Base-by-base conservation (phyloP, 2,797 vertebrate genomes). In the Enteromius argenteus region DNA sequence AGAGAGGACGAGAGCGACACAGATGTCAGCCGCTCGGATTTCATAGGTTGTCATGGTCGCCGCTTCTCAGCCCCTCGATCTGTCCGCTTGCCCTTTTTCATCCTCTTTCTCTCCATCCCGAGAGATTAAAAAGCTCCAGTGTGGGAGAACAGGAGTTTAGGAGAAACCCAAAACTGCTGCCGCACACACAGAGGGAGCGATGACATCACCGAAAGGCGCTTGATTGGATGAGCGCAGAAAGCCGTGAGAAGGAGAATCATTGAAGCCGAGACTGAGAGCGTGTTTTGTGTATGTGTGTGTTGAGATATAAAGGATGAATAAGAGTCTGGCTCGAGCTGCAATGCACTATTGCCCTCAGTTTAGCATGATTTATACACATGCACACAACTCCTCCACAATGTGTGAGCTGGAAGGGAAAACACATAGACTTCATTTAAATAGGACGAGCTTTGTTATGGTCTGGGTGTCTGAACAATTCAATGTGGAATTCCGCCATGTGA, bases 1-100 rank as follows among this genome's bases (percentile, higher is more conserved):
- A 78, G 79, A 88, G 82, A 86, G 82, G 84, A 84, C 8, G 91
- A 93, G 79, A 84, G 67, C 37, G 42, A 89, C 51, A 72, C 66
- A 85, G 76, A 74, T 79, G 77, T 80, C 84, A 80, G 32, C 60
- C 73, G 68, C 80, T 84, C 83, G 5, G 76, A 76, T 85, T 86
- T 85, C 85, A 86, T 73, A 67, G 37, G 51, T 80, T 77, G 49
- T 79, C 56, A 82, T 83, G 83, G 80, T 72, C 58, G 62, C 42
- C 39, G n/a, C 37, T 85, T 81, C 46, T 80, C 71, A 77, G 27
- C 35, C 71, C 6, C 49, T 42, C 75, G 53, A 72, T 85, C 49
- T 51, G 77, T 67, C 39, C 71, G 17, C 62, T 62, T 49, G 30
- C 15, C 23, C 39, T 74, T 69, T 30, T 64, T 53, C 23, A 64